Conservation (phyloP, 2,113 vertebrate genomes). For the Cettia cetti region DNA sequence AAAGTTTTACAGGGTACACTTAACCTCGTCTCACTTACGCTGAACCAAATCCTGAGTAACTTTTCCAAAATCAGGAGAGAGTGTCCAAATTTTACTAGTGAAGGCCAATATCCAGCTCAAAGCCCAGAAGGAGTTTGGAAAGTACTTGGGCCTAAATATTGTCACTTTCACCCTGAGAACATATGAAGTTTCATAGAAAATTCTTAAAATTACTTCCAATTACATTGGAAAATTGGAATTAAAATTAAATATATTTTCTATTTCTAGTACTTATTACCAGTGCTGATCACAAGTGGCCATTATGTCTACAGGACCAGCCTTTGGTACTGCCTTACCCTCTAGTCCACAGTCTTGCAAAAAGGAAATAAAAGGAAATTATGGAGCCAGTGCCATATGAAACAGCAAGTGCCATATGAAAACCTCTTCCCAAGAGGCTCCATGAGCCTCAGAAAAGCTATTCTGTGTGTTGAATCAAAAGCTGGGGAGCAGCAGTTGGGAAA, state of each 20-base stretch:
- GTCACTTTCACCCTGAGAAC: not conserved
- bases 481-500: not conserved
- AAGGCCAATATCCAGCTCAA: not conserved
- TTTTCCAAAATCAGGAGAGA: not conserved
- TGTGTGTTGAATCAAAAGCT: not conserved
- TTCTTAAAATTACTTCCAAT: not conserved
- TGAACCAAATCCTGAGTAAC: not conserved
- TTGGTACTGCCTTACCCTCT: not conserved
- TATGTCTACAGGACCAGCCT: accelerated
- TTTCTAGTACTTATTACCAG: not conserved
- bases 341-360: not conserved
- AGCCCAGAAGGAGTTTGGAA: not conserved
- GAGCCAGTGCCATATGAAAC: not conserved
- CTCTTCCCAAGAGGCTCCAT: not conserved
- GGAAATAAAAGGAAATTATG: not conserved
- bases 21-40: not conserved
- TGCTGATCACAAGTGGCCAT: not conserved
- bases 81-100: not conserved
- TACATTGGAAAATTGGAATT: not conserved
- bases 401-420: not conserved
- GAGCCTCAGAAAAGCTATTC: not conserved
- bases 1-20: not conserved
- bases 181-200: not conserved
- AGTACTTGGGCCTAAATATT: not conserved
- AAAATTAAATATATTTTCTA: not conserved